Base-by-base conservation (phyloP, 2,113 vertebrate species). In the Neodon shergylaensis region DNA sequence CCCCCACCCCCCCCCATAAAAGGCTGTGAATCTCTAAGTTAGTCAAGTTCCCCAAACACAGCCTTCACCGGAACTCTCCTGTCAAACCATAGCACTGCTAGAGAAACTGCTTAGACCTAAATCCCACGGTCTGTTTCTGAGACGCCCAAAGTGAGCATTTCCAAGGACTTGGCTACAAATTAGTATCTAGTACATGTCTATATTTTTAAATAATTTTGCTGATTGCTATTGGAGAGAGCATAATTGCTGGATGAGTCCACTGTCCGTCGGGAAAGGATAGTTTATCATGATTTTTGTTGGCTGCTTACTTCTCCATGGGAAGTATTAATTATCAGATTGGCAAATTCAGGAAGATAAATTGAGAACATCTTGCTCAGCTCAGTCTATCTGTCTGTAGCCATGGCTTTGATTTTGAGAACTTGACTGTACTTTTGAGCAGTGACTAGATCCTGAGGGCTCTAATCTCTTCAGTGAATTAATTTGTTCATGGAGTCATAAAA, bases 201-300 rank as follows among this genome's bases (percentile, higher is more conserved):
- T 77, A 36, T 78, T 82, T 14, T 36, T 39, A 14, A 78, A 76
- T 87, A 21, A 68, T 49, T 95, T 66, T 78, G 52, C 8, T 42
- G 21, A 42, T 74, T 74, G 14, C 68, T 88, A 42, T 31, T 88
- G 52, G 24, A 72, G 26, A 52, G 1, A 79, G 36, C 31, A 31
- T 84, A 66, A 83, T 79, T 78, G 54, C 7, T n/a, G 13, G 4
- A 73, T 16, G 44, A 66, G 39, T 90, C 49, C 17, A 36, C 19
- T 95, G 82, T 90, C 24, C 36, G 5, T 83, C 42, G 76, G 7
- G 33, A 47, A 96, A 92, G 6, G 3, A 85, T 77, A 70, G 42
- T 82, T 88, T 44, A 95, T 81, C 12, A 77, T 4, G 70, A 73
- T 95, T 90, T 87, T 78, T 78, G 66, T 24, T 89, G 26, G 5